Evolutionary conservation across 2,888 invertebrate species (phyloP).

Genomic region (Phengaris arion): DNA sequence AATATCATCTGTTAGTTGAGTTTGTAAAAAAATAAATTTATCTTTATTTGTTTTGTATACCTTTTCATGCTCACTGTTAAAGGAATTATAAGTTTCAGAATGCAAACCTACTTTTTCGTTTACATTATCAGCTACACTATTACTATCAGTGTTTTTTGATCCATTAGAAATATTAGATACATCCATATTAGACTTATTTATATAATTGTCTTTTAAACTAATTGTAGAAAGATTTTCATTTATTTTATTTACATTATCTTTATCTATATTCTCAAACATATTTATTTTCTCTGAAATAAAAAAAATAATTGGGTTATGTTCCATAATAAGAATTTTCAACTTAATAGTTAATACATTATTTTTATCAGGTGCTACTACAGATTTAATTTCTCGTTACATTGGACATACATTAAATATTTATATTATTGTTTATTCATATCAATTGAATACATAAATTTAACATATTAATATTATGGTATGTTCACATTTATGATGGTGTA

Average conservation of each 20-base stretch:
- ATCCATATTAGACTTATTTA: constrained; percentile 54
- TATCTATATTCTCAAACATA: constrained; percentile 70
- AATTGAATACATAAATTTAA: too few species aligned
- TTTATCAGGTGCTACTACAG: background rate
- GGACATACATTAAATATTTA: background rate
- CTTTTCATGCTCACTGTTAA: constrained; percentile 52
- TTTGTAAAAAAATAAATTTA: constrained; percentile 70
- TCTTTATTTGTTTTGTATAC: constrained; percentile 65
- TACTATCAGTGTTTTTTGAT: constrained; percentile 37
- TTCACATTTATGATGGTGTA: background rate
- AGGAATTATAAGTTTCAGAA: constrained; percentile 47
- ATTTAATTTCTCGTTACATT: background rate
- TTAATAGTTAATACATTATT: background rate
- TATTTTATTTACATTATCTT: constrained; percentile 50
- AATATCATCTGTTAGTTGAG: constrained; percentile 56
- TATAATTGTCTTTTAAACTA: constrained; percentile 59
- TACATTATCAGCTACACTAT: constrained; percentile 35
- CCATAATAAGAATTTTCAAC: background rate
- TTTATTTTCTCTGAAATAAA: constrained; percentile 71
- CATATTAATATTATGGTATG: background rate
- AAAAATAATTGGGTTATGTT: background rate
- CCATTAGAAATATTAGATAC: constrained; percentile 40
- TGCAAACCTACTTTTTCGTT: constrained; percentile 37
- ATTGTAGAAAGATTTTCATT: constrained; percentile 61
- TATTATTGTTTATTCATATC: background rate